A percentile compares a stretch with the other conserved stretches of the same genome.
phyloP scores from a whole-genome alignment of 2,113 vertebrate species.

The Larimichthys polyactis region DNA sequence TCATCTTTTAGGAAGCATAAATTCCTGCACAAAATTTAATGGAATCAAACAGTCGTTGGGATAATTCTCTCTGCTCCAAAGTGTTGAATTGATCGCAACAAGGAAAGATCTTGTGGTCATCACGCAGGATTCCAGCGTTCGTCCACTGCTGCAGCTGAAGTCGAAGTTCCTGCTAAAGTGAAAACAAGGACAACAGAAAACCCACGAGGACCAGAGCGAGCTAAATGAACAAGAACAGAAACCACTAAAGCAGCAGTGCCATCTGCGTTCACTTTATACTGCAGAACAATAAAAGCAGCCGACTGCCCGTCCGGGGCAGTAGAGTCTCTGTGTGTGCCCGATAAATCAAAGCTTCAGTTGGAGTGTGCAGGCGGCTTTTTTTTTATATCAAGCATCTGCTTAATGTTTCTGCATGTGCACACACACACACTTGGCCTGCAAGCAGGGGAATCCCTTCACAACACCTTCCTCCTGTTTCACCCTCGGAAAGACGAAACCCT shows the following conservation, averaged over 20 bases:
- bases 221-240: conserved; percentile 43
- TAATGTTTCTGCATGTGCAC: background rate
- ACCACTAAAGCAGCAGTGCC: conserved; percentile 29
- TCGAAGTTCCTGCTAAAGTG: background rate
- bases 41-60: background rate
- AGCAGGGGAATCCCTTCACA: conserved; percentile 55
- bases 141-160: conserved; percentile 1
- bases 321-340: background rate
- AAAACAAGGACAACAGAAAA: conserved; percentile 27
- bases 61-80: background rate
- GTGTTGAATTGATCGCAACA: too few species aligned
- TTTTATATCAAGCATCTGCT: conserved; percentile 40
- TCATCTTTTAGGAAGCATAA: background rate
- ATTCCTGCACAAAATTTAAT: background rate
- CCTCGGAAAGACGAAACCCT: background rate
- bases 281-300: conserved; percentile 25
- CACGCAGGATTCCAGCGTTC: background rate
- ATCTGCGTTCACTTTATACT: conserved; percentile 58
- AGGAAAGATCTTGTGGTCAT: too few species aligned
- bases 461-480: conserved; percentile 9
- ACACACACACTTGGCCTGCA: background rate
- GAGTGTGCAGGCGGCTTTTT: background rate
- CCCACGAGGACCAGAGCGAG: conserved; percentile 27
- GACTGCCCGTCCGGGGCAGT: background rate
- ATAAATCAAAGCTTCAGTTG: conserved; percentile 31